Base-by-base conservation (phyloP, 2,113 vertebrate species). In the Notechis scutatus region DNA sequence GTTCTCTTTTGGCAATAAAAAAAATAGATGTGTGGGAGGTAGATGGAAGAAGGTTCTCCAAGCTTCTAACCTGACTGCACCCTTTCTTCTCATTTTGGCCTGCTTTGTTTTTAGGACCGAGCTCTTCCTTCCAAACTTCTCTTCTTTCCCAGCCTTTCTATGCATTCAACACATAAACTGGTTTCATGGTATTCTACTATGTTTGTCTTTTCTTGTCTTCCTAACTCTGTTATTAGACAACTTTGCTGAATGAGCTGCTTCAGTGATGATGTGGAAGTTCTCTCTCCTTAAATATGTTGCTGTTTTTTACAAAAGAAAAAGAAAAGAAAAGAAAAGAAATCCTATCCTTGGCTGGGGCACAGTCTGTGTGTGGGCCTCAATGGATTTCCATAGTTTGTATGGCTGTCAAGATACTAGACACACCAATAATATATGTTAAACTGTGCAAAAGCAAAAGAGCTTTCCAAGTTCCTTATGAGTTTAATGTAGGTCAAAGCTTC, bases 341-440 rank as follows among this genome's bases (percentile, higher is more conserved):
- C 34, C 15, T 81, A 81, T 39, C 69, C 69, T 93, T 95, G 87
- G 93, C 92, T 91, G 88, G 24, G 21, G 14, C 29, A 56, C 90
- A 94, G 89, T 14, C 59, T 94, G 95, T 96, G 96, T 95, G 97
- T 97, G 96, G 96, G 94, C 96, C 92, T 97, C 96, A 95, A 96
- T 93, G 20, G 23, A 93, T 91, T 24, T 90, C 87, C 96, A 96
- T 95, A 96, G 94, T 69, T 91, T 92, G 54, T 47, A 29, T 42
- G 93, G 90, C 29, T 89, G 55, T 54, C 87, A 89, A 89, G 42
- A 85, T 91, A 52, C 92, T 89, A 74, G 92, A 55, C 91, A 93
- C 89, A 88, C 91, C 88, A 61, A 64, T 52, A 20, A 52, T 42
- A 93, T 3, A 90, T 11, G 4, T 1, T 93, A 86, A 95, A 10